Evolutionary conservation across 1,140 invertebrate genomes (phyloP).

Genomic region (Ips typographus): DNA sequence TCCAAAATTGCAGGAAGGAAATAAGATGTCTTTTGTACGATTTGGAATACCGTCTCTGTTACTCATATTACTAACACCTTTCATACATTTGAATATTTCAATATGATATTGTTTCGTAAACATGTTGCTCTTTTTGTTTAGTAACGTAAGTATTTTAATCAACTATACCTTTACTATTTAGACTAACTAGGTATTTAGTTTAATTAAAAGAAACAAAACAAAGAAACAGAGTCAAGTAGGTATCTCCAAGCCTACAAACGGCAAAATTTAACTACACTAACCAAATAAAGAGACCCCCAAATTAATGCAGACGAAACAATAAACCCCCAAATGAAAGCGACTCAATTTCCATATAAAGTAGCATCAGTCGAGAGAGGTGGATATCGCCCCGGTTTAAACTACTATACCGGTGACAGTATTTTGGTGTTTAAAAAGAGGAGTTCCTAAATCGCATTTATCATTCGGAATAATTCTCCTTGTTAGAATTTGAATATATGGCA

Average conservation of each 20-base stretch:
- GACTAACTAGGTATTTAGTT: not conserved
- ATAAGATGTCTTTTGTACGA: too few species aligned
- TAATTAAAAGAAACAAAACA: conserved; percentile 20
- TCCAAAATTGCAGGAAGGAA: too few species aligned
- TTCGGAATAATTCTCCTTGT: not conserved
- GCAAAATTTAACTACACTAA: conserved; percentile 31
- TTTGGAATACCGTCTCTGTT: too few species aligned
- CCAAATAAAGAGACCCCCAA: conserved; percentile 32
- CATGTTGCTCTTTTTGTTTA: too few species aligned
- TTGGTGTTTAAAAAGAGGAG: conserved; percentile 11
- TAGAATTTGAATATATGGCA: too few species aligned
- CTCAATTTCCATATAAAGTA: conserved; percentile 34
- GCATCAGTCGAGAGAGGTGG: conserved; percentile 14
- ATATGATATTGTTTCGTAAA: too few species aligned
- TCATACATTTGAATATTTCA: too few species aligned
- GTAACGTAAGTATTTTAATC: too few species aligned
- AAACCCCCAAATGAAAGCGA: conserved; percentile 30
- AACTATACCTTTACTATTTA: too few species aligned
- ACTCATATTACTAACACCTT: too few species aligned
- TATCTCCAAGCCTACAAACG: conserved; percentile 25
- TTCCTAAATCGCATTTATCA: conserved; percentile 3
- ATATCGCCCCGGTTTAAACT: conserved; percentile 8
- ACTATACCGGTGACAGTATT: conserved; percentile 10
- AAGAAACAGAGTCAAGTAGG: conserved; percentile 26
- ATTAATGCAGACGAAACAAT: conserved; percentile 38